Conservation (phyloP, 2,888 invertebrate genomes). For the Mimachlamys varia region DNA sequence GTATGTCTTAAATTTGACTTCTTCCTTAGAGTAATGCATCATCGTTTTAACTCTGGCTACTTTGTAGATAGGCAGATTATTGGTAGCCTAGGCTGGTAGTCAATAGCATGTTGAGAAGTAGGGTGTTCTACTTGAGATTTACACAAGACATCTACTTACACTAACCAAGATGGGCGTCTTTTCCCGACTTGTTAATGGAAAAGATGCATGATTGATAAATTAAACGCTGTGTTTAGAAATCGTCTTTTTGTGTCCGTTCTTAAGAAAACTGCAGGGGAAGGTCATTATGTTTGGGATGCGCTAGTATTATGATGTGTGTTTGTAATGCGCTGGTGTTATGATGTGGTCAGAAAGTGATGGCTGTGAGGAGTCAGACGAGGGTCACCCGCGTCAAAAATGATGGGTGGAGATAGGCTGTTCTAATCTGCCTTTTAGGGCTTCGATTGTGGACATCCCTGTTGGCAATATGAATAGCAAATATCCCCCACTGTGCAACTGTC, state of each 20-base stretch:
- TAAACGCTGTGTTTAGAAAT: constrained; percentile 17
- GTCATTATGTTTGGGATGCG: constrained; percentile 11
- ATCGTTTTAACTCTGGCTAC: too few species aligned
- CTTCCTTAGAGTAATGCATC: too few species aligned
- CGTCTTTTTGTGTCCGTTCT: neutral
- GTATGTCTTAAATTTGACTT: too few species aligned
- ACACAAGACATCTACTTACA: neutral
- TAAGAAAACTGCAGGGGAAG: neutral
- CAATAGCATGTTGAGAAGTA: neutral
- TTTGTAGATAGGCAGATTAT: neutral
- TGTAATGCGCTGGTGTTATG: neutral
- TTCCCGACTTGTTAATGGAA: constrained; percentile 20
- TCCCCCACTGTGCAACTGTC: neutral
- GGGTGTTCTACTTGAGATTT: neutral
- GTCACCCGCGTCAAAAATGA: constrained; percentile 10
- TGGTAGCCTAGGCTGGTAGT: neutral
- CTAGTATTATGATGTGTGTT: constrained; percentile 5
- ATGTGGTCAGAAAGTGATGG: constrained; percentile 36
- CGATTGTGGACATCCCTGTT: neutral
- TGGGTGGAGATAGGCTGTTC: neutral
- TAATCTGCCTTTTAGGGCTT: constrained; percentile 31
- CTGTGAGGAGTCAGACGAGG: neutral
- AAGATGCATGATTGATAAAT: constrained; percentile 16
- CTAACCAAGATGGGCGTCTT: neutral
- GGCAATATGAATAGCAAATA: constrained; percentile 3